Evolutionary conservation across 2,797 vertebrate species (phyloP).

Genomic region (Hemitrygon akajei): DNA sequence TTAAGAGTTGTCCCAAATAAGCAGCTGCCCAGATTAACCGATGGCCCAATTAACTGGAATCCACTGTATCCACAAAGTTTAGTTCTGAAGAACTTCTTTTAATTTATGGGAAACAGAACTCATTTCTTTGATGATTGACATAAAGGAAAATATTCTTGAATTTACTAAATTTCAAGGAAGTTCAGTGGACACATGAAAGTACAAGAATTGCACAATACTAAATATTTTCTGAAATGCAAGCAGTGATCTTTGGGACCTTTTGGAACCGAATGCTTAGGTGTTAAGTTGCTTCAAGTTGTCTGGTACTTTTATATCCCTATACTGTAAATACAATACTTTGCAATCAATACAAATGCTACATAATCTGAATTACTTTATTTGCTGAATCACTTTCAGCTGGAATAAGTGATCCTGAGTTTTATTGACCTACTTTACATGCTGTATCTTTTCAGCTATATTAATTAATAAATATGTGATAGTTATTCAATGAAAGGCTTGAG

Average conservation of each 20-base stretch:
- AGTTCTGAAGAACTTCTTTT: neutral
- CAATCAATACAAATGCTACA: neutral
- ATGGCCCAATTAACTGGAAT: no score
- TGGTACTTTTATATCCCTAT: neutral
- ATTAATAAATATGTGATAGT: neutral
- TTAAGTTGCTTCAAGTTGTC: neutral
- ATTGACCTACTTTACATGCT: neutral
- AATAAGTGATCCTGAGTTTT: neutral
- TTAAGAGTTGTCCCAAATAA: no score
- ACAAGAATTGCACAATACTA: neutral
- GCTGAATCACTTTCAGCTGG: neutral
- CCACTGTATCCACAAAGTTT: neutral
- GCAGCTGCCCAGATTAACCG: no score
- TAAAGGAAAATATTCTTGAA: neutral
- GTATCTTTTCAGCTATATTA: neutral
- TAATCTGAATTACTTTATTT: neutral
- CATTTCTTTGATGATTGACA: neutral
- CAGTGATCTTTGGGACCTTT: neutral
- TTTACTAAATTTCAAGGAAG: neutral
- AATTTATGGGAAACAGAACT: neutral
- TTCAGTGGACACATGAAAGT: neutral
- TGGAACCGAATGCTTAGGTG: neutral
- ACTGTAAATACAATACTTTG: neutral
- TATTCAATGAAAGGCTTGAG: neutral
- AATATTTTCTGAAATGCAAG: neutral